phyloP scores from a whole-genome alignment of 1,140 invertebrate species.

The Zaprionus vittiger region DNA sequence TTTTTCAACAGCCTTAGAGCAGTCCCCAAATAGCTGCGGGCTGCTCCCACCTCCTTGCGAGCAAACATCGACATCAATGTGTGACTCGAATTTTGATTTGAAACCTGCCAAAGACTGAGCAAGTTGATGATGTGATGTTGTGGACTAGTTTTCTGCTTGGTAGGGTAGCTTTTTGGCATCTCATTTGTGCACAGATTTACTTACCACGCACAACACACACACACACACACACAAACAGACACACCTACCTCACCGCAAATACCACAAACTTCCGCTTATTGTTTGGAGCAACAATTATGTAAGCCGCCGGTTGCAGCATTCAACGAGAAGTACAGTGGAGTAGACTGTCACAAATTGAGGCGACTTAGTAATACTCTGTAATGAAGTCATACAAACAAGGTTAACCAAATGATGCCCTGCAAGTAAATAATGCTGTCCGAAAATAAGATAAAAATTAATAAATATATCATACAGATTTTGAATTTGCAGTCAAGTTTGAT shows the following conservation, averaged over 20 bases:
- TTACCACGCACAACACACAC: conserved; percentile 18
- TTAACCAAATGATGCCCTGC: too few species aligned
- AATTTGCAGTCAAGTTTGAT: not conserved
- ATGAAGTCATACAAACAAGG: not conserved
- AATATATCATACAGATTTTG: not conserved
- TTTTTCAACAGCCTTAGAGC: conserved; percentile 32
- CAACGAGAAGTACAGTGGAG: conserved; percentile 37
- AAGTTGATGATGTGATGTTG: conserved; percentile 10
- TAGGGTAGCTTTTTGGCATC: conserved; percentile 38
- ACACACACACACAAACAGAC: conserved; percentile 2
- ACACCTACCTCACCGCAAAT: conserved; percentile 5
- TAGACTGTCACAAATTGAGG: not conserved
- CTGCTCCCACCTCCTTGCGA: not conserved
- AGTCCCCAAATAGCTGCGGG: not conserved
- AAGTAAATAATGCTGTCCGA: too few species aligned
- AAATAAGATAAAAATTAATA: not conserved
- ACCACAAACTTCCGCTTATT: conserved; percentile 73
- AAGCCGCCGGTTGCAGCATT: conserved; percentile 64
- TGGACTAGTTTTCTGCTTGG: conserved; percentile 24
- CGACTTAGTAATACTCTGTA: not conserved
- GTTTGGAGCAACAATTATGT: conserved; percentile 67
- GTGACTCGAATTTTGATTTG: conserved; percentile 64
- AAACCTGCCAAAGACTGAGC: conserved; percentile 13
- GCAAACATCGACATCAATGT: conserved; percentile 30
- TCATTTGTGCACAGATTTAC: conserved; percentile 51